Evolutionary conservation across 2,113 vertebrate species (phyloP), one percentile per base, ranked within the genome.

Genomic region (Varanus salvator): DNA sequence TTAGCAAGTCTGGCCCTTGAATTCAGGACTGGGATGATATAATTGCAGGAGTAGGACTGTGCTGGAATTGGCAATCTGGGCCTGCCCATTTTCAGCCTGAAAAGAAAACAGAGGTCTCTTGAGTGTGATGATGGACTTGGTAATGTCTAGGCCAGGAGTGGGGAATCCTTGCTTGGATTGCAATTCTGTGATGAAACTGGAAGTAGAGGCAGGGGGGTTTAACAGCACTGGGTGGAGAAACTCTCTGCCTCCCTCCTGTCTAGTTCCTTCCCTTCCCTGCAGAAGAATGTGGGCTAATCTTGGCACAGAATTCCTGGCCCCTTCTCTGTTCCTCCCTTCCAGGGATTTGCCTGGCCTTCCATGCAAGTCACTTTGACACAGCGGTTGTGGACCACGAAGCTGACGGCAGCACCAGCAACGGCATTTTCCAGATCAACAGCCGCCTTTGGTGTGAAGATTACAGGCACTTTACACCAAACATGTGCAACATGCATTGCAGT

Each of bases 371-470:
- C 83, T 97, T 97, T 90, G 94, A 97, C 88, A 95, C 97, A 1
- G 87, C 57, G 17, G 93, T 95, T 1, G 94, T 94, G 88, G 94
- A 96, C 84, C 91, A 92, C 0, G 95, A 97, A 84, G 82, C 87
- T 0, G 96, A 97, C 0, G 95, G 94, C 11, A 97, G 96, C 83
- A 97, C 94, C 6, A 96, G 97, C 89, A 97, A 96, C 0, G 97
- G 96, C 80, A 96, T 97, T 90, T 97, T 97, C 91, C 97, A 97
- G 95, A 97, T 97, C 90, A 97, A 87, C 93, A 97, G 96, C 90
- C 91, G 91, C 52, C 92, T 78, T 84, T 97, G 97, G 96, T 97
- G 97, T 87, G 93, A 90, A 8, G 93, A 85, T n/a, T 68, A 93
- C 1, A 9, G 19, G 2, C 3, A 34, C 0, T 3, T 38, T 0